A percentile compares a stretch with the other conserved stretches of the same genome.
phyloP scores from a whole-genome alignment of 2,797 vertebrate genomes.

The Liparis tanakae region DNA sequence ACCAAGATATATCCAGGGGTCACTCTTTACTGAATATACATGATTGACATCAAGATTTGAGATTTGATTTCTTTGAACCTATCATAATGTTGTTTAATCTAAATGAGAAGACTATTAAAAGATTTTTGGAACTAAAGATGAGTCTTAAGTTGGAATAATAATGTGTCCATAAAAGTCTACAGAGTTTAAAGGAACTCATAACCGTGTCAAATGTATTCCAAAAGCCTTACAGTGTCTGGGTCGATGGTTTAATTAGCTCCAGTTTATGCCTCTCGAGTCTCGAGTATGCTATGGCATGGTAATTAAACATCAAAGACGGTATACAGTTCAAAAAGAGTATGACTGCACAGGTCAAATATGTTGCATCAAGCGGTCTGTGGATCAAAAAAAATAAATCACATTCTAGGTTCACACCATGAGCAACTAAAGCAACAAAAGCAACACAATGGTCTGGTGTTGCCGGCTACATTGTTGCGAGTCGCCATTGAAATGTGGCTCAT shows the following conservation, averaged over 20 bases:
- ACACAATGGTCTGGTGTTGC: background rate
- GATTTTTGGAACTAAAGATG: constrained; percentile 76
- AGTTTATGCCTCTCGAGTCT: constrained; percentile 1
- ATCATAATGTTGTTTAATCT: constrained; percentile 80
- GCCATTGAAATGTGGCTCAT: background rate
- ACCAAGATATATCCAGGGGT: constrained; percentile 51
- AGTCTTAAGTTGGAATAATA: constrained; percentile 46
- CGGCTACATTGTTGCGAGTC: background rate
- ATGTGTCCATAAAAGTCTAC: background rate
- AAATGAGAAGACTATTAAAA: constrained; percentile 79
- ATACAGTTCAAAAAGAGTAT: background rate
- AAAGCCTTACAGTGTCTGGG: background rate
- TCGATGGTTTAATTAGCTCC: background rate
- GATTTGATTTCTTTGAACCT: constrained; percentile 71
- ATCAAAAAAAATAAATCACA: background rate
- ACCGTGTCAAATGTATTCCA: constrained; percentile 10
- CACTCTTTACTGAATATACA: constrained; percentile 60
- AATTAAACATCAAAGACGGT: constrained; percentile 7
- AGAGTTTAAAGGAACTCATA: background rate
- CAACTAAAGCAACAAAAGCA: background rate
- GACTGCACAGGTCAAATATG: background rate
- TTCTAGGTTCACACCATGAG: background rate
- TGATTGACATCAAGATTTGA: constrained; percentile 64
- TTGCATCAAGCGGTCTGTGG: constrained; percentile 3
- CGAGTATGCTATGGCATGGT: background rate